Percentiles rank a stretch among this genome's conserved stretches.
Evolutionary conservation across 2,113 vertebrate species (phyloP).

Genomic region (Syngnathus scovelli): DNA sequence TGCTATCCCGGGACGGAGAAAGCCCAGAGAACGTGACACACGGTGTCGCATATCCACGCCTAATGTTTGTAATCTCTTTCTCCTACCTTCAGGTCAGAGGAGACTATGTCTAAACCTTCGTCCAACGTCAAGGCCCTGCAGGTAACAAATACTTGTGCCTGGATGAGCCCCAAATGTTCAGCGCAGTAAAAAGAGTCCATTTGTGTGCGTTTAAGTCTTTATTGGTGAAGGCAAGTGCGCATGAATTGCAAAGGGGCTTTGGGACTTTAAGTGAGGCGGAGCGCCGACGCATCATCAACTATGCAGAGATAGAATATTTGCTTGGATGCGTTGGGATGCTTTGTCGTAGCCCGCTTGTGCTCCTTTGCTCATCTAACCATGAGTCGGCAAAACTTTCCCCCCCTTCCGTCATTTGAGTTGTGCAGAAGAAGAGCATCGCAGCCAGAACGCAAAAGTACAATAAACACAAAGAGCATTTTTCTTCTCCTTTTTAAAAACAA

Average conservation of each 20-base stretch:
- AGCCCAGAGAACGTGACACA: constrained; percentile 38
- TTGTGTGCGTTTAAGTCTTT: constrained; percentile 46
- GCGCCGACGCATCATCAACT: constrained; percentile 16
- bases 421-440: constrained; percentile 6
- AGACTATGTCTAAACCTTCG: constrained; percentile 89
- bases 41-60: constrained; percentile 9
- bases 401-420: neutral
- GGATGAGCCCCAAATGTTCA: too few relatives aligned
- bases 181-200: neutral
- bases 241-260: constrained; percentile 39
- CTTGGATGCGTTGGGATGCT: constrained; percentile 22
- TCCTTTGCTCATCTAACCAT: constrained; percentile 58
- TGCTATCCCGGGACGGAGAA: constrained; percentile 73
- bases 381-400: constrained; percentile 24
- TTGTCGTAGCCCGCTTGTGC: constrained; percentile 43
- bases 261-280: constrained; percentile 33
- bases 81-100: constrained; percentile 54
- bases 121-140: constrained; percentile 95
- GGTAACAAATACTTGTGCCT: constrained; percentile 71
- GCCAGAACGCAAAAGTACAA: too few relatives aligned
- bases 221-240: constrained; percentile 54
- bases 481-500: neutral
- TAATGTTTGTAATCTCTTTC: constrained; percentile 51
- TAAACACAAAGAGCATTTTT: neutral
- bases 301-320: too few relatives aligned